Evolutionary conservation across 2,113 vertebrate genomes (phyloP).

Genomic region (Ahaetulla prasina): DNA sequence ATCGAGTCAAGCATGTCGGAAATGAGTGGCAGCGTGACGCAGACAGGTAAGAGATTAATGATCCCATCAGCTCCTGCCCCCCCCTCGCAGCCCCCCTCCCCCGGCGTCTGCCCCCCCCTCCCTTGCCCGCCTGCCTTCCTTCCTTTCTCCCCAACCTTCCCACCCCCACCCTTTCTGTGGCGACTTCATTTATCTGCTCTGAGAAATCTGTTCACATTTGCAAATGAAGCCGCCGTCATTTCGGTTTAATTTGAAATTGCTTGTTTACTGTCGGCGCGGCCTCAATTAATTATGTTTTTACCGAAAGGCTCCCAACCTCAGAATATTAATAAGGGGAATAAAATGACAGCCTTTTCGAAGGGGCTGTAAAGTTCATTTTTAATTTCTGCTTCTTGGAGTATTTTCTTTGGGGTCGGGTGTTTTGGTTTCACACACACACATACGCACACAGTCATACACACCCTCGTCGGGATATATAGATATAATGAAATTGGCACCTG

Average conservation of each 20-base stretch:
- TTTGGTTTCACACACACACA: background rate
- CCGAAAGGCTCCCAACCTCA: conserved; percentile 99
- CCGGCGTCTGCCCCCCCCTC: conserved; percentile 5
- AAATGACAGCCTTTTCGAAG: conserved; percentile 95
- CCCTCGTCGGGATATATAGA: background rate
- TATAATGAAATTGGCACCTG: background rate
- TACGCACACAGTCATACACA: no score
- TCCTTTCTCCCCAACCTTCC: conserved; percentile 40
- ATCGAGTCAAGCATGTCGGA: conserved; percentile 91
- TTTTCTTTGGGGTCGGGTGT: conserved; percentile 69
- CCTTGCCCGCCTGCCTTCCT: conserved; percentile 57
- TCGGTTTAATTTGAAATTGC: conserved; percentile 99
- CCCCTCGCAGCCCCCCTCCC: conserved; percentile 61
- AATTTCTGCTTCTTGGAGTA: conserved; percentile 85
- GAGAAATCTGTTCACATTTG: conserved; percentile 97
- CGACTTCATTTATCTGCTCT: conserved; percentile 99
- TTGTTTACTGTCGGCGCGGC: conserved; percentile 99
- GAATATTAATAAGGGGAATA: conserved; percentile 99
- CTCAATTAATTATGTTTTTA: conserved; percentile 99
- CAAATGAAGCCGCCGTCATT: conserved; percentile 99
- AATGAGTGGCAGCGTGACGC: conserved; percentile 98
- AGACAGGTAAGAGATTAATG: conserved; percentile 99
- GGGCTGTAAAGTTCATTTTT: conserved; percentile 98
- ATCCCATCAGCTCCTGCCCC: conserved; percentile 84
- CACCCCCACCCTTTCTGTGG: conserved; percentile 72